These are phyloP conservation scores for Hyaena hyaena DNA, from an alignment of 2,113 vertebrate genomes.

Conservation along the genomic window DNA sequence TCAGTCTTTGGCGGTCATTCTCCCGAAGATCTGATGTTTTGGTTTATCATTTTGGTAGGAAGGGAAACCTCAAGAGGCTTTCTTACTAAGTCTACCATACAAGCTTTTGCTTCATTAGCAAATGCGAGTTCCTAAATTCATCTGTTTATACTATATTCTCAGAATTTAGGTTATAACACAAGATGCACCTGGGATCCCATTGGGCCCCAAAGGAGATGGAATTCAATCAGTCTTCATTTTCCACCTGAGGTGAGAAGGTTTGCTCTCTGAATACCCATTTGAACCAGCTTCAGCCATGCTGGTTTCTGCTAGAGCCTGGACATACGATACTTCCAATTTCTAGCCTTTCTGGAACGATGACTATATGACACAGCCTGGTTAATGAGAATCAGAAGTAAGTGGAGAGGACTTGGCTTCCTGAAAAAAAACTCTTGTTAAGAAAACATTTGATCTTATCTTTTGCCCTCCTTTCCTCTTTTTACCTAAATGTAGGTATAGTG, in stretches of 20 bases:
- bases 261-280: neutral
- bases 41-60: neutral
- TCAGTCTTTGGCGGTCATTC: neutral
- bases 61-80: neutral
- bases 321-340: accelerated
- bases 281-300: neutral
- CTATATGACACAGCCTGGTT: neutral
- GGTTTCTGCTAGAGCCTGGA: neutral
- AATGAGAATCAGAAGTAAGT: neutral
- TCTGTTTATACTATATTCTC: neutral
- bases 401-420: neutral
- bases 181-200: neutral
- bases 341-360: neutral
- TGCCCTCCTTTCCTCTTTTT: neutral
- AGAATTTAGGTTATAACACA: neutral
- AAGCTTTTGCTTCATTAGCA: neutral
- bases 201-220: neutral
- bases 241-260: neutral
- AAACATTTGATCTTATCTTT: neutral
- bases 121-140: neutral
- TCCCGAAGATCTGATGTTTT: neutral
- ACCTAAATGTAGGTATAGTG: neutral
- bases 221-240: neutral
- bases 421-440: neutral
- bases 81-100: neutral